Conservation (phyloP, 2,113 vertebrate genomes). For the Ceuthmochares aereus region DNA sequence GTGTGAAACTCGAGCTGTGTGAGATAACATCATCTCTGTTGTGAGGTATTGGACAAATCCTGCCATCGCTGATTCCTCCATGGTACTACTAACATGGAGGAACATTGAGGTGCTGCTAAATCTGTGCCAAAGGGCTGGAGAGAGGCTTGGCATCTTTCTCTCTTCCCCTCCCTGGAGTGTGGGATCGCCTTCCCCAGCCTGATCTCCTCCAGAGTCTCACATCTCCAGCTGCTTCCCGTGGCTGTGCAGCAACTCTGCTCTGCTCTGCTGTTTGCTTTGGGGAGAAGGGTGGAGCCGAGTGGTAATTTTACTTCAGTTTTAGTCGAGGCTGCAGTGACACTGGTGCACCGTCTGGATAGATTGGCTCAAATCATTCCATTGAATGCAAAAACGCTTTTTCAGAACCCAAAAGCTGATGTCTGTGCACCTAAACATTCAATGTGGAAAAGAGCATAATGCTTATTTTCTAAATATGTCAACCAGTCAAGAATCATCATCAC, state of each 20-base stretch:
- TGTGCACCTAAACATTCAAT: background rate
- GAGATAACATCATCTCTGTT: background rate
- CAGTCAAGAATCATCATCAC: background rate
- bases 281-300: background rate
- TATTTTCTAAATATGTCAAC: background rate
- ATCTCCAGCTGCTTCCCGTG: background rate
- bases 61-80: background rate
- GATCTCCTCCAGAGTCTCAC: background rate
- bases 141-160: background rate
- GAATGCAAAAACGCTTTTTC: background rate
- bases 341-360: background rate
- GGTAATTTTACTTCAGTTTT: background rate
- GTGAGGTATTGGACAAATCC: background rate
- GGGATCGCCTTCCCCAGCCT: background rate
- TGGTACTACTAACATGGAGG: accelerated
- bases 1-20: background rate
- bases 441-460: background rate
- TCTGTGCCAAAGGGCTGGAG: background rate
- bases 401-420: background rate
- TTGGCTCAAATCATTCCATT: background rate
- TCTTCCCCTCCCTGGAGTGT: background rate
- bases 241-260: background rate
- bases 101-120: background rate
- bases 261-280: background rate
- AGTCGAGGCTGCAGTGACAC: background rate